These are phyloP conservation scores for Sympetrum striolatum DNA, from an alignment of 2,888 invertebrate species.

Conservation along the genomic window DNA sequence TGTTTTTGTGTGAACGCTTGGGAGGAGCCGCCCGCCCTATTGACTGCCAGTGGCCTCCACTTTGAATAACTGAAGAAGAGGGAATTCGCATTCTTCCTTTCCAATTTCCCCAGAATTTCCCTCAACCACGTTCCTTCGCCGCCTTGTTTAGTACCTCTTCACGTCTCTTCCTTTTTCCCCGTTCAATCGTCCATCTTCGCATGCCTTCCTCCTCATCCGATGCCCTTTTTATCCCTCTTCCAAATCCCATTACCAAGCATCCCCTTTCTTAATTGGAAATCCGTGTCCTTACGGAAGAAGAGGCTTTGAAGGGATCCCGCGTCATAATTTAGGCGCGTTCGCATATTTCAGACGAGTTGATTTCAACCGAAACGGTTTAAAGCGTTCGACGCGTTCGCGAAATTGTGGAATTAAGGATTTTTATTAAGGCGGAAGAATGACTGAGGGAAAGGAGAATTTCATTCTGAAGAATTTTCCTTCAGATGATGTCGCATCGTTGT, in stretches of 20 bases:
- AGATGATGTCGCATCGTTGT: too few species aligned
- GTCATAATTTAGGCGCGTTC: too few species aligned
- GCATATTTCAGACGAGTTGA: too few species aligned
- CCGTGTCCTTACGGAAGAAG: too few species aligned
- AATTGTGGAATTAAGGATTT: too few species aligned
- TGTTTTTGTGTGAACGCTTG: not conserved
- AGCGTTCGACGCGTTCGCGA: too few species aligned
- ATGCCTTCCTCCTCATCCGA: not conserved
- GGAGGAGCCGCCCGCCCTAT: not conserved
- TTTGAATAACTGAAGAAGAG: not conserved
- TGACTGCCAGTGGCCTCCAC: not conserved
- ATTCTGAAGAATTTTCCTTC: too few species aligned
- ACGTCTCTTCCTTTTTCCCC: not conserved
- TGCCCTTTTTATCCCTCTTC: not conserved
- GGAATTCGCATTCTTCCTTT: not conserved
- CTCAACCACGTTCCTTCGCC: not conserved
- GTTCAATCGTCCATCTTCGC: not conserved
- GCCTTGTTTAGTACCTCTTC: not conserved
- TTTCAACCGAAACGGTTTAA: too few species aligned
- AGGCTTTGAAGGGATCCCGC: too few species aligned
- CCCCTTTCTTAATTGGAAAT: not conserved
- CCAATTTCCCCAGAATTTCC: not conserved
- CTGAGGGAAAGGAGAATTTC: too few species aligned
- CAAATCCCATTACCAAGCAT: not conserved
- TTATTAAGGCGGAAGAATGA: too few species aligned